Percentiles rank a stretch among this genome's conserved stretches.
phyloP scores from a whole-genome alignment of 2,888 invertebrate genomes.

The Gymnosoma rotundatum region DNA sequence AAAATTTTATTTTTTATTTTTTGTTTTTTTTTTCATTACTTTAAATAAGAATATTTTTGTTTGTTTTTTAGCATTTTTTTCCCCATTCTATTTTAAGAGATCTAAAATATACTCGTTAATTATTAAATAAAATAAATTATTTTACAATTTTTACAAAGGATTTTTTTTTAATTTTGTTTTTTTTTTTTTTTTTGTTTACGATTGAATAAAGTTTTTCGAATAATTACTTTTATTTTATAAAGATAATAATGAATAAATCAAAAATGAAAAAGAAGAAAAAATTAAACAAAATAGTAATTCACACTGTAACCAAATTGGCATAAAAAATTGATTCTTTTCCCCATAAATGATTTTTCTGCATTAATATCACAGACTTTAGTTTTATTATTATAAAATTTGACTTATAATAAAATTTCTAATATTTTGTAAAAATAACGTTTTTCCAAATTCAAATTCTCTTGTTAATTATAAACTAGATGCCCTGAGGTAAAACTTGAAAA shows the following conservation, averaged over 20 bases:
- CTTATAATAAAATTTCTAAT: no score
- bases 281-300: neutral
- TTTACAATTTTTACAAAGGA: conserved; percentile 68
- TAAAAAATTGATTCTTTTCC: neutral
- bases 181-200: conserved; percentile 32
- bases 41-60: conserved; percentile 63
- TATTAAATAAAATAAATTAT: conserved; percentile 65
- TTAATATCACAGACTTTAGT: neutral
- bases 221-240: conserved; percentile 4
- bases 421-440: no score
- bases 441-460: no score
- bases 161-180: conserved; percentile 43
- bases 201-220: conserved; percentile 1
- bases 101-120: conserved; percentile 60
- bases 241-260: neutral
- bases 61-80: conserved; percentile 55
- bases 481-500: no score
- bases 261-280: neutral
- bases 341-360: no score
- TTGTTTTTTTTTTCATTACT: conserved; percentile 47
- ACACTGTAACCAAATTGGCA: conserved; percentile 24
- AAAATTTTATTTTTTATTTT: conserved; percentile 21
- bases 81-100: conserved; percentile 44
- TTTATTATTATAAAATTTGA: neutral
- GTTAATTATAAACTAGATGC: no score